Evolutionary conservation across 2,888 invertebrate species (phyloP), one percentile per base, ranked within the genome.

Genomic region (Aspidiotus rigidus): DNA sequence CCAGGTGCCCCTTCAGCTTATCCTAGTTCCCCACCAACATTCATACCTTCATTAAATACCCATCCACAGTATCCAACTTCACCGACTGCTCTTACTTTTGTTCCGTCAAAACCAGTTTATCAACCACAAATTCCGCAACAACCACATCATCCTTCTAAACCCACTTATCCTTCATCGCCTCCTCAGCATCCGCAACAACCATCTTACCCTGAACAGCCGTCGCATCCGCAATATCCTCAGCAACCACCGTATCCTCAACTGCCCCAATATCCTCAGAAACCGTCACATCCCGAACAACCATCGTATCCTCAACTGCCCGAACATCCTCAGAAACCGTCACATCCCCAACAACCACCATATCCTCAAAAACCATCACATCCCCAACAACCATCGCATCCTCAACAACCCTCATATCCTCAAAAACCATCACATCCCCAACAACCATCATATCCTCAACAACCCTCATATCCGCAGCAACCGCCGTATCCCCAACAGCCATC

Each of bases 361-460:
- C 59, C 59, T 17, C 28, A 17, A 59, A 39, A 59, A 10, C 59
- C 59, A 59, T 28, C 59, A 3, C 59, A 17, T 2, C 59, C 59
- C 2, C 59, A 17, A 59, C 17, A 59, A 59, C 28, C 59, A 2
- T 16, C 17, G 6, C 28, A 59, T 59, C 59, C 59, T 59, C 17
- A 13, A 17, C 7, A 59, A 59, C 59, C 16, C 2, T 39, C 59
- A 59, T 39, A 59, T 39, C 39, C 59, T 1, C 11, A 9, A 28
- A 1, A 17, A 6, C 28, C 59, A 13, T 13, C 9, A 3, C 59
- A 17, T 17, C 59, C 59, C 2, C 16, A 59, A 39, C 59, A 59
- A 39, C 59, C 59, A 13, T 2, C 10, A 28, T 59, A 59, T 39
- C 59, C 59, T 28, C 17, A 13, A 59, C 59, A 13, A 11, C 28